A percentile compares a stretch with the other conserved stretches of the same genome.
phyloP scores from a whole-genome alignment of 2,797 vertebrate species.

The Acestrorhynchus altus region DNA sequence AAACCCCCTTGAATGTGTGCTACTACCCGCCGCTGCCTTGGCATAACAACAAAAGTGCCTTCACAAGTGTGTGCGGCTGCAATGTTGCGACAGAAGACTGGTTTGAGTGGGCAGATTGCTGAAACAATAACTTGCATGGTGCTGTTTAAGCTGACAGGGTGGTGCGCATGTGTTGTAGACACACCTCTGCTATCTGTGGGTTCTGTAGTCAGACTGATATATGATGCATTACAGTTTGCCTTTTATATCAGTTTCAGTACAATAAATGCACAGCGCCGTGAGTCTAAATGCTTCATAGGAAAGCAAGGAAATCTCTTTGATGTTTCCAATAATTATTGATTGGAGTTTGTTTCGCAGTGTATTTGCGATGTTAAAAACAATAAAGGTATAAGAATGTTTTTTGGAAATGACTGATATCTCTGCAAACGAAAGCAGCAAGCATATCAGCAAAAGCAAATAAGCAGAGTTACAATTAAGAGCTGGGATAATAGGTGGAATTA shows the following conservation, averaged over 20 bases:
- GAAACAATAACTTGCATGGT: slow-evolving; percentile 28
- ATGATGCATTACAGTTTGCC: slow-evolving; percentile 35
- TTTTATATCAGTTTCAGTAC: background rate
- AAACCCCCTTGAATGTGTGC: background rate
- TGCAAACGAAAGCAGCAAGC: no score
- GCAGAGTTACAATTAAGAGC: no score
- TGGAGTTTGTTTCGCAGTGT: background rate
- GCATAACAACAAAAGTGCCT: slow-evolving; percentile 60
- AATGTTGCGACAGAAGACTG: slow-evolving; percentile 10
- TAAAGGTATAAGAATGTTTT: background rate
- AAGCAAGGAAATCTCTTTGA: background rate
- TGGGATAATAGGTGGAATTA: no score
- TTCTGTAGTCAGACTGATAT: background rate
- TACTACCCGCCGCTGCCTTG: slow-evolving; percentile 8
- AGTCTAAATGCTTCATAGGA: background rate
- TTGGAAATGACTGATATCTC: background rate
- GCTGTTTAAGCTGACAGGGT: slow-evolving; percentile 27
- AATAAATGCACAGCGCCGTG: background rate
- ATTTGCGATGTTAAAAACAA: slow-evolving; percentile 17
- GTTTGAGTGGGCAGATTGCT: slow-evolving; percentile 6
- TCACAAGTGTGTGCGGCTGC: slow-evolving; percentile 43
- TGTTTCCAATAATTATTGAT: slow-evolving; percentile 6
- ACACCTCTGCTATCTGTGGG: background rate
- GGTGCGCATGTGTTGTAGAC: slow-evolving; percentile 8
- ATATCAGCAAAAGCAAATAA: background rate